These are phyloP conservation scores for Sphecodes monilicornis DNA, from an alignment of 2,888 invertebrate genomes.

Conservation along the genomic window DNA sequence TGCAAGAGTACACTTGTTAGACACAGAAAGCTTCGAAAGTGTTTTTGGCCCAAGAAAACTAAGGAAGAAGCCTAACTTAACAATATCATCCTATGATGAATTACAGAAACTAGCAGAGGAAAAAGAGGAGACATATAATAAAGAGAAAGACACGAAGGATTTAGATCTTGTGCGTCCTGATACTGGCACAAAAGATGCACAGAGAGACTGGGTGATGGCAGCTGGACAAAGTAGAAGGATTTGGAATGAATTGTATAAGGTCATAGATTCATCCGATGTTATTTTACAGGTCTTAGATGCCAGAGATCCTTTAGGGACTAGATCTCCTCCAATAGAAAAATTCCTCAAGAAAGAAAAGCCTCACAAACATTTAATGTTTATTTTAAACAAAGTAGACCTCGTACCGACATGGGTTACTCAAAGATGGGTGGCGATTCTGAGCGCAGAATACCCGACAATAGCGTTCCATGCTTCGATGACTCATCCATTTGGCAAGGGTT, in stretches of 20 bases:
- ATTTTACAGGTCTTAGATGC: conserved; percentile 98
- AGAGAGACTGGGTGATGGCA: conserved; percentile 96
- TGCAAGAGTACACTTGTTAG: conserved; percentile 96
- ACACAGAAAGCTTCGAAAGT: conserved; percentile 96
- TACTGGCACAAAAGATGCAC: conserved; percentile 91
- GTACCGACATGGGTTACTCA: conserved; percentile 99
- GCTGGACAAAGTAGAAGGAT: conserved; percentile 98
- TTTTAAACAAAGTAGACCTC: conserved; percentile 98
- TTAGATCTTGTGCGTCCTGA: conserved; percentile 93
- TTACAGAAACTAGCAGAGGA: conserved; percentile 90
- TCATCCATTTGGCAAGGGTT: conserved; percentile 99
- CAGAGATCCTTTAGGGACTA: conserved; percentile 98
- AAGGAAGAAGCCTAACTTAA: conserved; percentile 94
- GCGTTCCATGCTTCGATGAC: conserved; percentile 99
- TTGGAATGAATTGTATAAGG: conserved; percentile 99
- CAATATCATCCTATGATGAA: conserved; percentile 91
- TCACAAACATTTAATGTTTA: conserved; percentile 98
- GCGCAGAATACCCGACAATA: conserved; percentile 97
- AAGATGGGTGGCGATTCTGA: conserved; percentile 97
- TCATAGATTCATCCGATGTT: conserved; percentile 99
- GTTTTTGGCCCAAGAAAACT: conserved; percentile 98
- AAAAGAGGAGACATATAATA: conserved; percentile 91
- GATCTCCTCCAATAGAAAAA: conserved; percentile 95
- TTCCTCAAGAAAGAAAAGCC: conserved; percentile 97
- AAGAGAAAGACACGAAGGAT: conserved; percentile 90